Conservation (phyloP, 2,113 vertebrate genomes). For the Leucopsar rothschildi region DNA sequence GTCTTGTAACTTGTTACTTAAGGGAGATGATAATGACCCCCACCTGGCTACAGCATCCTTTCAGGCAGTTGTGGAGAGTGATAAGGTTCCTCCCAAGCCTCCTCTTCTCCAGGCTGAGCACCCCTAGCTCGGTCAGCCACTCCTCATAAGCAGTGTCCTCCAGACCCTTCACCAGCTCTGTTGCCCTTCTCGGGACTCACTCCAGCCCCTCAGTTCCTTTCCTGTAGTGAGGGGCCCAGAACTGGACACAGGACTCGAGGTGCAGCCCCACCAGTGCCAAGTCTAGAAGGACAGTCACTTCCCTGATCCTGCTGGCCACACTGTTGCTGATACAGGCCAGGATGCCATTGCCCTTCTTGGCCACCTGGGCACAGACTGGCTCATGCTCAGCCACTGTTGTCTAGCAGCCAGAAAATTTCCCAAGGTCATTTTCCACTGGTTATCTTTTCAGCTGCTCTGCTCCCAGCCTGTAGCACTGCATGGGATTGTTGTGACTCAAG, state of each 20-base stretch:
- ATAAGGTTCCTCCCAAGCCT: neutral
- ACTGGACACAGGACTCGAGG: fast-evolving
- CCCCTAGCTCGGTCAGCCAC: neutral
- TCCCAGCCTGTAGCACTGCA: neutral
- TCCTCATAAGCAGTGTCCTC: neutral
- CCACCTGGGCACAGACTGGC: neutral
- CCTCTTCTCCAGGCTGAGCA: neutral
- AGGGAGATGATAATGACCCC: neutral
- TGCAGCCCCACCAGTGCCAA: neutral
- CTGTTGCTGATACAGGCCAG: neutral
- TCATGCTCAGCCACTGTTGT: neutral
- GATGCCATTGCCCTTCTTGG: neutral
- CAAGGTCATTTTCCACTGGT: neutral
- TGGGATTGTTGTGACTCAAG: neutral
- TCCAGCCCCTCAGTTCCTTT: neutral
- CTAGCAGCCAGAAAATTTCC: neutral
- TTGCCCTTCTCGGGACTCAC: fast-evolving
- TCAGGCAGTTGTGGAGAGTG: neutral
- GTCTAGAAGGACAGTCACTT: fast-evolving
- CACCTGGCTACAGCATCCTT: neutral
- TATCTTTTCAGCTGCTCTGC: neutral
- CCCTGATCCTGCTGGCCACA: neutral
- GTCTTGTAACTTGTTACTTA: neutral
- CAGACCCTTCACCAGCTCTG: neutral
- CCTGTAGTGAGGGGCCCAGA: neutral